Evolutionary conservation across 2,888 invertebrate species (phyloP), one percentile per base, ranked within the genome.

Genomic region (Acrobasis suavella): DNA sequence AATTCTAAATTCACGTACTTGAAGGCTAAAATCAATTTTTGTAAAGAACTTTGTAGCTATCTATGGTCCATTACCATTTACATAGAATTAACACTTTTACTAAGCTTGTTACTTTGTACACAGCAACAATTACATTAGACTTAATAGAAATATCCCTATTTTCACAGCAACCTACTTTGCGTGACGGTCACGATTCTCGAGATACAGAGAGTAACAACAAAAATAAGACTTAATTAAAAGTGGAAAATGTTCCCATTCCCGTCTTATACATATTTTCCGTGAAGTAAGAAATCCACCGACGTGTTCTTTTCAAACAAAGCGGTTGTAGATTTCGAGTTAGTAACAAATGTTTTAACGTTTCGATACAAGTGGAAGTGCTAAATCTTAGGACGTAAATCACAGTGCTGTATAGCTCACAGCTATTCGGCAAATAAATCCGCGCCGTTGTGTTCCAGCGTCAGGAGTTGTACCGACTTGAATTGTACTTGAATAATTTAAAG

Each of bases 321-420:
- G 70, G 73, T 75, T 78, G 76, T 81, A 83, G 76, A 80, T 81
- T 78, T 74, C 76, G 70, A 81, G 81, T 81, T 80, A 79, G 81
- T 81, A 85, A 83, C 84, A 85, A 86, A 86, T 85, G 85, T 80
- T 83, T 82, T 79, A 83, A 78, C 83, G 77, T 86, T 85, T 80
- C 85, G 81, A 86, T 87, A 85, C 85, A 83, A 86, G 82, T 83
- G 83, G 82, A 83, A 83, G 82, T 82, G 80, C 82, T 86, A 83
- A 83, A 86, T 86, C 83, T 85, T 83, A 75, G 75, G 75, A 72
- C 81, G 81, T 86, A 85, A 85, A 86, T 85, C 86, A 83, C 78
- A 70, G 67, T 79, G 73, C 78, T 77, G 73, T 72, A 74, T 75
- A 68, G 72, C 77, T 79, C 70, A 71, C 72, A 75, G 79, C 80